Base-by-base conservation (phyloP, 2,113 vertebrate species). In the Pedetes capensis region DNA sequence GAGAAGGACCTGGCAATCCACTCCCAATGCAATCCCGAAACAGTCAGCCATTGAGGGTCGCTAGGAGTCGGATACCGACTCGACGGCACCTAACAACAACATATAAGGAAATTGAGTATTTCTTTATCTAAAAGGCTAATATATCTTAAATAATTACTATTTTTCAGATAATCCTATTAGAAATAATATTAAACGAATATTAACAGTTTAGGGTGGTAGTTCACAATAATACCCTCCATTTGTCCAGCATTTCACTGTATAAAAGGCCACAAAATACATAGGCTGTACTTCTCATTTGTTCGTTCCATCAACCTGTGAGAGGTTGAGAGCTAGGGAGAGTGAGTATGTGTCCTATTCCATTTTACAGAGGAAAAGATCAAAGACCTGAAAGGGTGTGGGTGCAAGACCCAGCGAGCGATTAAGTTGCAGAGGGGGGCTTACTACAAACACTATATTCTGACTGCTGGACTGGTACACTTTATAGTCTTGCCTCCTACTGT, bases 401-500 rank as follows among this genome's bases (percentile, higher is more conserved):
- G 14, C 39, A 27, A n/a, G 29, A 44, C 18, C 61, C 53, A n/a
- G n/a, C n/a, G n/a, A 63, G 42, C 69, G 55, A 2, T 16, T 53
- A 6, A 1, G n/a, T 39, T 11, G 44, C 34, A 34, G n/a, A 75
- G n/a, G 6, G 32, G 25, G 47, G n/a, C 39, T 27, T 18, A 71
- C n/a, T 10, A 6, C 42, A 59, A 44, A 18, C 57, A 34, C 29
- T 0, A 4, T 34, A 3, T 25, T 29, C 5, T 37, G 49, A 32
- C 32, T 11, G 11, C 25, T 53, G 6, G 42, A 16, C 22, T 32
- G 20, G 4, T 10, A 9, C 3, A 2, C 39, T 63, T 51, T 44
- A 42, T 47, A 1, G 37, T 51, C 55, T 3, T 44, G n/a, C 0
- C 0, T 6, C 14, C 51, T 25, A 55, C 27, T 57, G 42, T 12